phyloP scores from a whole-genome alignment of 2,113 vertebrate genomes.

The Phalacrocorax pelagicus region DNA sequence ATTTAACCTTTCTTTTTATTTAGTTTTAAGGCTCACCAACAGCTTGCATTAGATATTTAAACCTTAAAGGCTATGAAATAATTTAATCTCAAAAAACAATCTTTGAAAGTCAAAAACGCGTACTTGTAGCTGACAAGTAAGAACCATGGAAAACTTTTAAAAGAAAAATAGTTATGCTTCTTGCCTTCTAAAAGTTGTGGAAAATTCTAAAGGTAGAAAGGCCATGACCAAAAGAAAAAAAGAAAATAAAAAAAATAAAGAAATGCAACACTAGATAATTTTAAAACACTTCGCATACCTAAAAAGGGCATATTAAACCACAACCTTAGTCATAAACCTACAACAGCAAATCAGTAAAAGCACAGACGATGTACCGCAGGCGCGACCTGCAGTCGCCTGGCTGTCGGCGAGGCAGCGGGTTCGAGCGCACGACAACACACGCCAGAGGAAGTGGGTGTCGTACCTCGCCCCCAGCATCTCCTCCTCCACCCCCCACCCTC shows the following conservation, averaged over 20 bases:
- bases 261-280: slow-evolving; percentile 44
- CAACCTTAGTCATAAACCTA: slow-evolving; percentile 75
- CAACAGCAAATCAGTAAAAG: slow-evolving; percentile 60
- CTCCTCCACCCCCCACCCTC: slow-evolving; percentile 63
- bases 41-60: background rate
- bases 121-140: background rate
- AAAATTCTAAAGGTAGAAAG: slow-evolving; percentile 49
- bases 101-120: background rate
- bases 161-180: background rate
- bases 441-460: slow-evolving; percentile 85
- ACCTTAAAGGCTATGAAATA: background rate
- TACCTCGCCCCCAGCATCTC: slow-evolving; percentile 69
- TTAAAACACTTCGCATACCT: slow-evolving; percentile 59
- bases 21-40: background rate
- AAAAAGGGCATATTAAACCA: slow-evolving; percentile 74
- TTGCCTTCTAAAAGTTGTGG: background rate
- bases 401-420: slow-evolving; percentile 46
- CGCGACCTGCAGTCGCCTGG: slow-evolving; percentile 57
- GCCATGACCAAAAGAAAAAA: background rate
- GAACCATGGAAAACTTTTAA: background rate
- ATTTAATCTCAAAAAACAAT: background rate
- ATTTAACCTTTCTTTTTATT: background rate
- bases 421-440: slow-evolving; percentile 49
- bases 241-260: background rate
- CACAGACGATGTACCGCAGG: slow-evolving; percentile 43